Evolutionary conservation across 2,113 vertebrate species (phyloP).

Genomic region (Ibidorhyncha struthersii): DNA sequence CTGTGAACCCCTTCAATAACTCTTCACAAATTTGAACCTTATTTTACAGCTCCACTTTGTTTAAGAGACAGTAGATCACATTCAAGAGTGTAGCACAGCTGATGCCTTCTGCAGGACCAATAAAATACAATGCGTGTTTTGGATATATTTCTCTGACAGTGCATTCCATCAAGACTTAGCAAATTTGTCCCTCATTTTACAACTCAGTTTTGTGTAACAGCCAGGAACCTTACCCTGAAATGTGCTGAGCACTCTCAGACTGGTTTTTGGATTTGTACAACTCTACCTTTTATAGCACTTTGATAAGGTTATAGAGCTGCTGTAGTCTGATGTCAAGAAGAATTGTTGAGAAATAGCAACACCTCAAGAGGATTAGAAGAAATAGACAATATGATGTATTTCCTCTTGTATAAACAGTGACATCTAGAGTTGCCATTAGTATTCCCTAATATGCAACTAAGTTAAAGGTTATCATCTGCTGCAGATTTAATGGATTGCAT

Average conservation of each 20-base stretch:
- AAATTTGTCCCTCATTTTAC: neutral
- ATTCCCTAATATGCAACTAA: slow-evolving; percentile 68
- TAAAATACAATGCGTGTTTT: neutral
- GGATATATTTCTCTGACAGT: neutral
- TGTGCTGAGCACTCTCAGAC: neutral
- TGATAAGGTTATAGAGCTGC: neutral
- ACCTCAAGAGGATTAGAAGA: neutral
- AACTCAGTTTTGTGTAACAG: neutral
- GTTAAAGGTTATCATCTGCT: slow-evolving; percentile 73
- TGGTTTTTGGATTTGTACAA: neutral
- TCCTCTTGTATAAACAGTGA: slow-evolving; percentile 65
- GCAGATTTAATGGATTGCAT: slow-evolving; percentile 74
- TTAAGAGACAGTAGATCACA: neutral
- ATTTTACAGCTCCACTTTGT: neutral
- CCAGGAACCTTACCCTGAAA: neutral
- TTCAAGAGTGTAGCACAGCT: neutral
- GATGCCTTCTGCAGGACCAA: neutral
- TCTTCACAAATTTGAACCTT: slow-evolving; percentile 6
- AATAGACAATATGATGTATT: slow-evolving; percentile 69
- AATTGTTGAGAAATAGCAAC: neutral
- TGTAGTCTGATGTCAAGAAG: neutral
- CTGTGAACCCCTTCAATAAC: neutral
- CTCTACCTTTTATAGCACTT: neutral
- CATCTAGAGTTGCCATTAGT: slow-evolving; percentile 64
- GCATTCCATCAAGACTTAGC: neutral